Evolutionary conservation across 2,888 invertebrate species (phyloP).

Genomic region (Plusia festucae): DNA sequence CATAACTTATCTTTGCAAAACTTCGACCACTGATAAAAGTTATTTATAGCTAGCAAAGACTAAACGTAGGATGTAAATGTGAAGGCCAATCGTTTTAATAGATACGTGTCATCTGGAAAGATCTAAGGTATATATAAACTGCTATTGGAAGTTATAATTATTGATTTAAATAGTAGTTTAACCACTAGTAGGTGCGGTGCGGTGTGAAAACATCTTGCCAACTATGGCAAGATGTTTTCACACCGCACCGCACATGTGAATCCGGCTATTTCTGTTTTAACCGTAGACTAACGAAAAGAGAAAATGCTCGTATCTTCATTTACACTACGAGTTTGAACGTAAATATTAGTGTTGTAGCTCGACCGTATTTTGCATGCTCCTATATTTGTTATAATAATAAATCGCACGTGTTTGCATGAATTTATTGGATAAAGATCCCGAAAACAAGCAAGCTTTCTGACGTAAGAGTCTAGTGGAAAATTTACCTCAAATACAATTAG

Average conservation of each 20-base stretch:
- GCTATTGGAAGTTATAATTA: not conserved
- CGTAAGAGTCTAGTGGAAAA: constrained; percentile 30
- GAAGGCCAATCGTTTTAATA: not conserved
- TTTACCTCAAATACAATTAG: constrained; percentile 15
- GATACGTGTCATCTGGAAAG: not conserved
- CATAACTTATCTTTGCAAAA: constrained; percentile 22
- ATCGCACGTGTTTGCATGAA: constrained; percentile 33
- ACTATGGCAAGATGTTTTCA: constrained; percentile 7
- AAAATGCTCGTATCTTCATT: constrained; percentile 38
- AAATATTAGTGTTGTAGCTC: constrained; percentile 57
- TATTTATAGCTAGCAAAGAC: not conserved
- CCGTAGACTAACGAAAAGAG: constrained; percentile 12
- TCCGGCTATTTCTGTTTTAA: constrained; percentile 30
- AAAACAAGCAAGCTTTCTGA: constrained; percentile 23
- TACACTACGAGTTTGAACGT: constrained; percentile 46
- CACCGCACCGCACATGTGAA: constrained; percentile 11
- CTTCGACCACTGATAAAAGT: constrained; percentile 6
- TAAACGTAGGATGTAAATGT: not conserved
- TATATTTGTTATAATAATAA: constrained; percentile 54
- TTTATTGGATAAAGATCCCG: constrained; percentile 22
- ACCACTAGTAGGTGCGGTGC: not conserved
- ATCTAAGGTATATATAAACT: not conserved
- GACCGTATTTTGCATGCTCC: constrained; percentile 40
- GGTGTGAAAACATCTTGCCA: too few species aligned
- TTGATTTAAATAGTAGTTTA: not conserved